phyloP scores from a whole-genome alignment of 2,888 invertebrate genomes.

The Aporophyla lueneburgensis region DNA sequence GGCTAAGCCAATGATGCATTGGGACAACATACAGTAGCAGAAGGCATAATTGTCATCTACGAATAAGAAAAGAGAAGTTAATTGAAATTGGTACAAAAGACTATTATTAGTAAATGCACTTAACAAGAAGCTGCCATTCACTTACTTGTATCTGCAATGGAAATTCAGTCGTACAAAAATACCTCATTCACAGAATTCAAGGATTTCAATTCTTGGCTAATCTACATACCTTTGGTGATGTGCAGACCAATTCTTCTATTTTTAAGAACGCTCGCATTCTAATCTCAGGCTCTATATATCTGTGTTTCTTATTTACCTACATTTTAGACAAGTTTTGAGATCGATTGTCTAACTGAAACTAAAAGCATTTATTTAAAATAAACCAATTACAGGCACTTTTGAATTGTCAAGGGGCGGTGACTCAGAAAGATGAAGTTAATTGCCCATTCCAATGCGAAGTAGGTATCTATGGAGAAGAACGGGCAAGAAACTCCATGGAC shows the following conservation, averaged over 20 bases:
- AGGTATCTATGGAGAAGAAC: too few relatives aligned
- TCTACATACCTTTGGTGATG: background rate
- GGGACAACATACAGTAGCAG: background rate
- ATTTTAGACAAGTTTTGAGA: background rate
- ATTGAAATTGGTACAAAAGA: slow-evolving; percentile 3
- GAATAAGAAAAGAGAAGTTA: background rate
- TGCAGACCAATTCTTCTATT: background rate
- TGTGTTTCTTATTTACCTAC: too few relatives aligned
- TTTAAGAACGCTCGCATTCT: background rate
- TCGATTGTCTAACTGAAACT: too few relatives aligned
- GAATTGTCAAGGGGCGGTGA: too few relatives aligned
- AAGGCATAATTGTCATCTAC: background rate
- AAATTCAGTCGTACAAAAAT: slow-evolving; percentile 16
- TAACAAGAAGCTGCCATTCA: background rate
- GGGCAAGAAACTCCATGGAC: too few relatives aligned
- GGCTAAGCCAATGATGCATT: background rate
- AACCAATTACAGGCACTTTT: too few relatives aligned
- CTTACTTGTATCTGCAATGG: slow-evolving; percentile 35
- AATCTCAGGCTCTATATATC: background rate
- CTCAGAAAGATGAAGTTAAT: too few relatives aligned
- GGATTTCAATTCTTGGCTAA: background rate
- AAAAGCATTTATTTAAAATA: too few relatives aligned
- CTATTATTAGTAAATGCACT: slow-evolving; percentile 18
- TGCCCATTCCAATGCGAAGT: too few relatives aligned
- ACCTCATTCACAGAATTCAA: background rate